These are phyloP conservation scores for Pachypanchax playfairii DNA, from an alignment of 2,113 vertebrate species.

Conservation along the genomic window DNA sequence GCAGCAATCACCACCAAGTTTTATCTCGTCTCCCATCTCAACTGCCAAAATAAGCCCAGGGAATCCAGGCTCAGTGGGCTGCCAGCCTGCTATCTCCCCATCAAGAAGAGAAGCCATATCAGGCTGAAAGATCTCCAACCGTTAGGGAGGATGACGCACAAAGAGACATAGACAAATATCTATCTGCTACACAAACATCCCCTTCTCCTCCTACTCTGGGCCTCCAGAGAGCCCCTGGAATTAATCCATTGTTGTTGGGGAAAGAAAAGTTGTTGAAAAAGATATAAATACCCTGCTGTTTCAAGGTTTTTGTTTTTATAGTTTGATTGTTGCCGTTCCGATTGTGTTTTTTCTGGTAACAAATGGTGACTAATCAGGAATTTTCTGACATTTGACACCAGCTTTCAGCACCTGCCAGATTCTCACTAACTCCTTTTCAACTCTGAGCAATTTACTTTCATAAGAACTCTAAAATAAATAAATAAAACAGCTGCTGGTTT, in stretches of 20 bases:
- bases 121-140: slow-evolving; percentile 74
- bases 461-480: background rate
- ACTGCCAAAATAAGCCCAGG: slow-evolving; percentile 81
- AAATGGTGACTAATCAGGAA: background rate
- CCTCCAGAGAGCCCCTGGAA: slow-evolving; percentile 51
- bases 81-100: slow-evolving; percentile 70
- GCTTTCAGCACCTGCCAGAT: background rate
- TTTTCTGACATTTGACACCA: background rate
- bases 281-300: slow-evolving; percentile 19
- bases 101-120: slow-evolving; percentile 77
- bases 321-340: background rate
- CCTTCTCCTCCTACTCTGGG: slow-evolving; percentile 47
- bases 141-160: slow-evolving; percentile 82
- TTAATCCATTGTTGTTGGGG: slow-evolving; percentile 36
- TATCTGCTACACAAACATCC: slow-evolving; percentile 71
- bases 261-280: slow-evolving; percentile 1
- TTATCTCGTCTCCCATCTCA: slow-evolving; percentile 80
- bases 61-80: slow-evolving; percentile 71
- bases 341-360: background rate
- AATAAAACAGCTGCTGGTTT: no score
- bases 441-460: background rate
- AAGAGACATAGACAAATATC: slow-evolving; percentile 81
- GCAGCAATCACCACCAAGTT: slow-evolving; percentile 62
- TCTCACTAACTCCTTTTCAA: background rate
- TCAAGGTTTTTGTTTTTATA: background rate